Base-by-base conservation (phyloP, 2,113 vertebrate genomes). In the Pyrgilauda ruficollis region DNA sequence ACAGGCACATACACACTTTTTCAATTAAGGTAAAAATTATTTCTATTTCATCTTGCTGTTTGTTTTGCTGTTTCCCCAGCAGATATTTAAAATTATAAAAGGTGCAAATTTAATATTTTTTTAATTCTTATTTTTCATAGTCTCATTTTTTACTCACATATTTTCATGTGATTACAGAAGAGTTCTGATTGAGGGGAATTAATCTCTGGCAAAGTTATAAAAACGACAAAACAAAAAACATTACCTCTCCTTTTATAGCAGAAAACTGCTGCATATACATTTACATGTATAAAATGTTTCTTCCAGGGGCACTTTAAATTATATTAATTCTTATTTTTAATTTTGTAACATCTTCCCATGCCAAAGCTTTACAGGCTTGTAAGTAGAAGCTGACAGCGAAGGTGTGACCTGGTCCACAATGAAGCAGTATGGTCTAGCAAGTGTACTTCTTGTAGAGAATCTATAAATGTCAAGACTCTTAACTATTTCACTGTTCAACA, bases 401-500 rank as follows among this genome's bases (percentile, higher is more conserved):
- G 17, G 53, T 5, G 15, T 79, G 56, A 56, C 31, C 78, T 76
- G 37, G 62, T 74, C 74, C 31, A 69, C 66, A 53, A 62, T 10
- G 46, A 84, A 46, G 69, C 43, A 84, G 31, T 46, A 11, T 30
- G 62, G 24, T 76, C 26, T 68, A 64, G 26, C 0, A 0, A 82
- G 56, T 33, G 28, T 44, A 35, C 44, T 70, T 69, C 49, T 81
- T 85, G 63, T 44, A 67, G 43, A 62, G 59, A 84, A 72, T 64
- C 82, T 67, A 21, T 89, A 85, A 73, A 85, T 84, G 85, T 81
- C 93, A 93, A 84, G 63, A 61, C 23, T 74, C 23, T 87, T 95
- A 96, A 86, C 93, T 88, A 67, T 86, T 93, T 90, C 83, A 85
- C 47, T 90, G 55, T 86, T 92, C 92, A 95, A 88, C 82, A 95